Percentiles rank a stretch among this genome's conserved stretches.
phyloP scores from a whole-genome alignment of 92 coral and sea anemone genomes.

The Epizoanthus ramosus region DNA sequence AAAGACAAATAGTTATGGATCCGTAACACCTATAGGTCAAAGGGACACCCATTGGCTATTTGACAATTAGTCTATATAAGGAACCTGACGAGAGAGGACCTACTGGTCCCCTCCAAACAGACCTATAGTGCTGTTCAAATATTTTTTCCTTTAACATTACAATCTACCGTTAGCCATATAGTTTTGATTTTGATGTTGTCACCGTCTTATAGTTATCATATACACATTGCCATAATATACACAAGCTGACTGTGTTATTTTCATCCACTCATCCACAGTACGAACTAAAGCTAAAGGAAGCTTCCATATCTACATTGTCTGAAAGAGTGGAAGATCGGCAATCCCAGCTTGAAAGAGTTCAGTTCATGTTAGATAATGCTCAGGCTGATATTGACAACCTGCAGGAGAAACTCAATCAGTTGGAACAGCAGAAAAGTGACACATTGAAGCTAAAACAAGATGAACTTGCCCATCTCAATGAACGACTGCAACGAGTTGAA shows the following conservation, averaged over 20 bases:
- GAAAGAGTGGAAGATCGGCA: constrained; percentile 61
- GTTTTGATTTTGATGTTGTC: neutral
- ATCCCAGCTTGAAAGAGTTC: constrained; percentile 57
- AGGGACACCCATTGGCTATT: no score
- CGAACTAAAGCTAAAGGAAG: constrained; percentile 54
- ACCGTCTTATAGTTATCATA: neutral
- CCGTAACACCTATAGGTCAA: no score
- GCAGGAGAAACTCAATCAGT: constrained; percentile 46
- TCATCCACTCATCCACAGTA: constrained; percentile 40
- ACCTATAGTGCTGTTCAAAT: no score
- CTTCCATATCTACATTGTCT: constrained; percentile 52
- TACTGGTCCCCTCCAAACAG: no score
- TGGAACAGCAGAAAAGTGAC: constrained; percentile 46
- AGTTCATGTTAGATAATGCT: constrained; percentile 44
- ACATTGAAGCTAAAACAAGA: constrained; percentile 55
- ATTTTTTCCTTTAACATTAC: no score
- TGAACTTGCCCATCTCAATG: constrained; percentile 55
- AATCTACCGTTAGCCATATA: no score
- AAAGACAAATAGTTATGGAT: no score
- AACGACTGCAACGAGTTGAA: constrained; percentile 52
- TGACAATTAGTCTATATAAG: no score
- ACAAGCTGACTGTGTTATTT: neutral
- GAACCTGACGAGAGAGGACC: no score
- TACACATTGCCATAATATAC: no score
- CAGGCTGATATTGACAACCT: constrained; percentile 45